phyloP scores from a whole-genome alignment of 2,113 vertebrate genomes.

The Myrmecobius fasciatus region DNA sequence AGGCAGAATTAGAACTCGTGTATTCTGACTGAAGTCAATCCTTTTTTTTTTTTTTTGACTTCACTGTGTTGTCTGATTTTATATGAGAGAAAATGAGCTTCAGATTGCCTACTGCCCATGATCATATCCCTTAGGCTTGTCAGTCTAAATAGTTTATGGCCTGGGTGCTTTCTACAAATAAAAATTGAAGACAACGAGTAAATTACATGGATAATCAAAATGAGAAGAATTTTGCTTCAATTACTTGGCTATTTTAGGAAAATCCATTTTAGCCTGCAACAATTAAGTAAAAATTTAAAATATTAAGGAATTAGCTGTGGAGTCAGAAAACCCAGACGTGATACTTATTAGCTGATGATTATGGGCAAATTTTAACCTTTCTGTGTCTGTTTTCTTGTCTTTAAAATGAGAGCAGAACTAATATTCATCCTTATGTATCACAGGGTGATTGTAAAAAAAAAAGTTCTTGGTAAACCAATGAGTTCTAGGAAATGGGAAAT shows the following conservation, averaged over 20 bases:
- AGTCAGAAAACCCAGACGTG: background rate
- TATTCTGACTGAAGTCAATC: background rate
- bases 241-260: background rate
- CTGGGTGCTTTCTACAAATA: background rate
- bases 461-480: background rate
- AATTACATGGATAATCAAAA: background rate
- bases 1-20: background rate
- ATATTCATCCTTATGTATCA: background rate
- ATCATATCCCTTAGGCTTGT: background rate
- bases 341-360: background rate
- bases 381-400: background rate
- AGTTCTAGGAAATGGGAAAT: background rate
- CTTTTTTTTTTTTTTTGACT: background rate
- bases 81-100: background rate
- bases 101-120: background rate
- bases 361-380: background rate
- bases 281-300: background rate
- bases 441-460: background rate
- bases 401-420: background rate
- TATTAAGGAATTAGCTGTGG: background rate
- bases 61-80: background rate
- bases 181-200: background rate
- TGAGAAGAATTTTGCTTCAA: background rate
- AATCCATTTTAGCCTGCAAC: background rate
- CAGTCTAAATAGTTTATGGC: background rate